Percentiles rank a stretch among this genome's conserved stretches.
Evolutionary conservation across 2,113 vertebrate genomes (phyloP).

Genomic region (Pandion haliaetus): DNA sequence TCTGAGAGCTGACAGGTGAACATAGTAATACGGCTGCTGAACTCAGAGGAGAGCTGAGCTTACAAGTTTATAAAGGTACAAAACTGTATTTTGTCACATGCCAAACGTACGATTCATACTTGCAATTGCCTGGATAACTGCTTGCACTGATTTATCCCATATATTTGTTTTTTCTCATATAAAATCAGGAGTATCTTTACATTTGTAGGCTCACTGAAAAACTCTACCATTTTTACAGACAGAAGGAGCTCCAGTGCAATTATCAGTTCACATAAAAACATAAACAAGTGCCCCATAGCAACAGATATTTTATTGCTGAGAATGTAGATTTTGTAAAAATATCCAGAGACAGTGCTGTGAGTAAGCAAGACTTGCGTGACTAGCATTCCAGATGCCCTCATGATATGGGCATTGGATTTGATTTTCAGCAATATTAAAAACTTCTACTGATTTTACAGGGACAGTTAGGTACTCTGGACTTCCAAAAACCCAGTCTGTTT

Average conservation of each 20-base stretch:
- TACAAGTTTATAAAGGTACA: not conserved
- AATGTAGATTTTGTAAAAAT: constrained; percentile 53
- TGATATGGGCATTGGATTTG: not conserved
- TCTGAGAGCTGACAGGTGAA: not conserved
- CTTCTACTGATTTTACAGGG: not conserved
- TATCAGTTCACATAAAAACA: constrained; percentile 46
- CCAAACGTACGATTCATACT: not conserved
- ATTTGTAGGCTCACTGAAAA: not conserved
- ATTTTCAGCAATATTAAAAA: not conserved
- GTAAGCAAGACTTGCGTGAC: constrained; percentile 14
- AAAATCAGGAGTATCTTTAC: not conserved
- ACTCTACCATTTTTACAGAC: not conserved
- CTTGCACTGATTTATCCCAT: not conserved
- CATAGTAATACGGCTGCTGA: not conserved
- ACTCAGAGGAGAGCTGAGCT: not conserved
- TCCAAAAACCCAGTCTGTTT: not conserved
- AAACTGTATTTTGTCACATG: not conserved
- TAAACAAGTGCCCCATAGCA: constrained; percentile 61
- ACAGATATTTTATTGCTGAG: constrained; percentile 49
- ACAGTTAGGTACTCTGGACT: not conserved
- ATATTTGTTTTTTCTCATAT: not conserved
- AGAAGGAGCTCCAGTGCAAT: constrained; percentile 37
- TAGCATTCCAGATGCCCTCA: constrained; percentile 39
- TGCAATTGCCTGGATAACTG: not conserved
- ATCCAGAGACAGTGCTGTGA: not conserved